Evolutionary conservation across 2,113 vertebrate species (phyloP), one percentile per base, ranked within the genome.

Genomic region (Dendropsophus ebraccatus): DNA sequence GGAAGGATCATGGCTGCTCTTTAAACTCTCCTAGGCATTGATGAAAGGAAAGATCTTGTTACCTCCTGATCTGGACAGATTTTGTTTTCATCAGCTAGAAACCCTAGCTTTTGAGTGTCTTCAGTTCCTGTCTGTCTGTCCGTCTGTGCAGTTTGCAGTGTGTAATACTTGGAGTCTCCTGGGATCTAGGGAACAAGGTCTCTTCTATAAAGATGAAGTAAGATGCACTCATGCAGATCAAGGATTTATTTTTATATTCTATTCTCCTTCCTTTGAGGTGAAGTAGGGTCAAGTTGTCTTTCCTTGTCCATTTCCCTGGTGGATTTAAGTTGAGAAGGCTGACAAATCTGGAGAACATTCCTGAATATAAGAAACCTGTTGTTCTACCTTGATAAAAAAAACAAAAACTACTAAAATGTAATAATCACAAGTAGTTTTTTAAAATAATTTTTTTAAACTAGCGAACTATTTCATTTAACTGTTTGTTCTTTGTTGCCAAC

Each of bases 161-260:
- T 75, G 83, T 76, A 23, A 75, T 76, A 14, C 69, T 74, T 54
- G 25, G n/a, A 19, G 25, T 28, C 83, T 62, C 37, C 21, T 19
- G 83, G 83, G 70, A 75, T 47, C 72, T 65, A 13, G 41, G 37
- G 28, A 76, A 84, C 81, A 83, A 83, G 67, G 81, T 32, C 21
- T 16, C 65, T 70, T 83, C 81, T 83, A 52, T 83, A 28, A 32
- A 35, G 65, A 73, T 52, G 65, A 4, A 83, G 67, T 54, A 47
- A 47, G 83, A 41, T 35, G 45, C 28, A 62, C 25, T 75, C 52
- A 65, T 23, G 52, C 72, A 65, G 72, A 65, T 54, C 83, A 45
- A 49, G 73, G 72, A 76, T 76, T 84, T 84, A 60, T 62, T 75
- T 84, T 84, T 84, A 62, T 65, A 32, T 84, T 49, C 83, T 76